A percentile compares a stretch with the other conserved stretches of the same genome.
Evolutionary conservation across 2,797 vertebrate species (phyloP).

Genomic region (Eospalax fontanierii): DNA sequence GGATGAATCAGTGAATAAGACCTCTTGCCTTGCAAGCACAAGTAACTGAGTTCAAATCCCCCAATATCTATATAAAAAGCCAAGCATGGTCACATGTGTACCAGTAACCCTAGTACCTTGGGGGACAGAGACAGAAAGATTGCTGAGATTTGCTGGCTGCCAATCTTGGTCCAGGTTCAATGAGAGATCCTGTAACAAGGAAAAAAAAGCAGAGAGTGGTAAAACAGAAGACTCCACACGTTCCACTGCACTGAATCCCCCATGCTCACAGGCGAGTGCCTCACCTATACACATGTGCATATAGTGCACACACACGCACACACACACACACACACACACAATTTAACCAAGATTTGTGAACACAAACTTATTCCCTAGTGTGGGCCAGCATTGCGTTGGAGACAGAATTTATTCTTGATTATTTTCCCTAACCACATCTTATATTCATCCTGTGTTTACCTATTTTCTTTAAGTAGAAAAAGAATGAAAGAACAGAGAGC

Average conservation of each 20-base stretch:
- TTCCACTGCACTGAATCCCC: not conserved
- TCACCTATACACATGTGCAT: not conserved
- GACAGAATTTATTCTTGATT: no score
- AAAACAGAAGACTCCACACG: not conserved
- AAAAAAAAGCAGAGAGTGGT: not conserved
- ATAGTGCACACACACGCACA: not conserved
- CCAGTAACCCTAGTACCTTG: no score
- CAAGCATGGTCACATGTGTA: no score
- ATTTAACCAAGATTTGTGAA: not conserved
- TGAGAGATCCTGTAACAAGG: not conserved
- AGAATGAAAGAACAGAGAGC: not conserved
- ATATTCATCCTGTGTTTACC: not conserved
- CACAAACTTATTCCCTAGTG: not conserved
- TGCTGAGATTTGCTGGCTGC: no score
- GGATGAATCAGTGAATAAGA: no score
- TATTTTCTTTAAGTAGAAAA: not conserved
- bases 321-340: not conserved
- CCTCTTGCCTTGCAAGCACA: no score
- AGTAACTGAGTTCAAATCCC: no score
- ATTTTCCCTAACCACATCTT: not conserved
- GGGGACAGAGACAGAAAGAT: no score
- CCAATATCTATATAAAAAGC: no score
- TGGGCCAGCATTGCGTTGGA: fast-evolving
- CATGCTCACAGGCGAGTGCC: not conserved
- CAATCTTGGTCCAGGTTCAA: not conserved